phyloP scores from a whole-genome alignment of 2,888 invertebrate genomes.

The Mythimna albipuncta region DNA sequence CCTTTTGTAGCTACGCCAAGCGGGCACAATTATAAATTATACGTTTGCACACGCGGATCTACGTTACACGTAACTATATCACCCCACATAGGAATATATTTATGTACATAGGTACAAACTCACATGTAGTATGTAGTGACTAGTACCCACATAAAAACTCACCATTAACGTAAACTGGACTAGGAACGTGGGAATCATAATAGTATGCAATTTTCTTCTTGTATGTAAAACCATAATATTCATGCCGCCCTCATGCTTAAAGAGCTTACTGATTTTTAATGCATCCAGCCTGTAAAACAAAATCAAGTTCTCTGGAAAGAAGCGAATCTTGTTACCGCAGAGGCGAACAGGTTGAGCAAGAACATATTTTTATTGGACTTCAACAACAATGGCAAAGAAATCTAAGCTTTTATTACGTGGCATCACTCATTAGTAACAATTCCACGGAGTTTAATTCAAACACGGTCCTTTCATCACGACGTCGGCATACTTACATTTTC shows the following conservation, averaged over 20 bases:
- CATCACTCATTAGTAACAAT: constrained; percentile 44
- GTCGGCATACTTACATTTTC: constrained; percentile 49
- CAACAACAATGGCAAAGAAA: constrained; percentile 24
- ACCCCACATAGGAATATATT: constrained; percentile 14
- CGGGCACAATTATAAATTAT: constrained; percentile 66
- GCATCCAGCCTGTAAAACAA: constrained; percentile 21
- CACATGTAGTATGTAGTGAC: constrained; percentile 4
- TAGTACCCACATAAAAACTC: constrained; percentile 48
- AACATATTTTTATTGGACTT: constrained; percentile 22
- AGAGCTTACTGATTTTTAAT: constrained; percentile 51
- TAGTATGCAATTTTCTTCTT: constrained; percentile 63
- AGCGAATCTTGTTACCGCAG: constrained; percentile 23
- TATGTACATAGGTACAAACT: not conserved
- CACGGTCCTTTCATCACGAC: constrained; percentile 46
- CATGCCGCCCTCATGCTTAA: constrained; percentile 33
- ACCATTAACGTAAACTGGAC: constrained; percentile 36
- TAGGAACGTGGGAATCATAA: constrained; percentile 63
- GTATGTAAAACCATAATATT: constrained; percentile 44
- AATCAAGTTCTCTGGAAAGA: constrained; percentile 6
- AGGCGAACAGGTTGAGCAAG: constrained; percentile 35
- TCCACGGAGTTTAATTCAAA: constrained; percentile 32
- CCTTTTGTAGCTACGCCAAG: constrained; percentile 72
- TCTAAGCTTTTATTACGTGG: constrained; percentile 36
- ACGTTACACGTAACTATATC: constrained; percentile 58
- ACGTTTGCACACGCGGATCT: constrained; percentile 62